A percentile compares a stretch with the other conserved stretches of the same genome.
Conservation (phyloP, 2,113 vertebrate species). For the Limnothrissa miodon region DNA sequence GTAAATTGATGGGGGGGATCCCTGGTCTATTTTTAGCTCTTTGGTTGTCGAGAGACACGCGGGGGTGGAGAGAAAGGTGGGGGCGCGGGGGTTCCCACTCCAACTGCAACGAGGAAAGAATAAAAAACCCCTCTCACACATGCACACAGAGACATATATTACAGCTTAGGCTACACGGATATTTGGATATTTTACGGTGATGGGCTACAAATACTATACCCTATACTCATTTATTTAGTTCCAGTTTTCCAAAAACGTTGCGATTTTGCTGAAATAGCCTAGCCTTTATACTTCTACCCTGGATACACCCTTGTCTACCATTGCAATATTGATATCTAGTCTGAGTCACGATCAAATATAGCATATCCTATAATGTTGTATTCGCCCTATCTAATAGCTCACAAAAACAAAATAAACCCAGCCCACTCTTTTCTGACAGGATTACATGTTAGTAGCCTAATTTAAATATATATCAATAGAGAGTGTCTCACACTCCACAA, state of each 20-base stretch:
- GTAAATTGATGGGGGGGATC: slow-evolving; percentile 75
- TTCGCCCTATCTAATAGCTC: background rate
- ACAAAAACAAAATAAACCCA: background rate
- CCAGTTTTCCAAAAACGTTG: background rate
- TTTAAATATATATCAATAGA: too few species aligned
- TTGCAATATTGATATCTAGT: background rate
- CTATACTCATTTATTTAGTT: background rate
- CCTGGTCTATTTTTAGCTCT: slow-evolving; percentile 72
- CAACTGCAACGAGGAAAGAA: slow-evolving; percentile 52
- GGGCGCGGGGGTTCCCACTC: slow-evolving; percentile 58
- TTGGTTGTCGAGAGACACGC: slow-evolving; percentile 59
- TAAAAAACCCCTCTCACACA: slow-evolving; percentile 12
- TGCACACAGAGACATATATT: background rate
- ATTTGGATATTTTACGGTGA: background rate
- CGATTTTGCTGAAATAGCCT: background rate
- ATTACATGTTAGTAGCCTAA: background rate
- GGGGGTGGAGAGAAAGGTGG: slow-evolving; percentile 61
- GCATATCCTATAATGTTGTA: background rate
- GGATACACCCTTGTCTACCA: background rate
- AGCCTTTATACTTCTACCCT: background rate
- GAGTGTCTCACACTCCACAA: too few species aligned
- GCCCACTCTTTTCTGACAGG: background rate
- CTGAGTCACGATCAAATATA: background rate
- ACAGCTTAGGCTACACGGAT: background rate
- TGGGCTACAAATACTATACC: too few species aligned